Conservation (phyloP, 2,888 invertebrate genomes). For the Hartigia nigra region DNA sequence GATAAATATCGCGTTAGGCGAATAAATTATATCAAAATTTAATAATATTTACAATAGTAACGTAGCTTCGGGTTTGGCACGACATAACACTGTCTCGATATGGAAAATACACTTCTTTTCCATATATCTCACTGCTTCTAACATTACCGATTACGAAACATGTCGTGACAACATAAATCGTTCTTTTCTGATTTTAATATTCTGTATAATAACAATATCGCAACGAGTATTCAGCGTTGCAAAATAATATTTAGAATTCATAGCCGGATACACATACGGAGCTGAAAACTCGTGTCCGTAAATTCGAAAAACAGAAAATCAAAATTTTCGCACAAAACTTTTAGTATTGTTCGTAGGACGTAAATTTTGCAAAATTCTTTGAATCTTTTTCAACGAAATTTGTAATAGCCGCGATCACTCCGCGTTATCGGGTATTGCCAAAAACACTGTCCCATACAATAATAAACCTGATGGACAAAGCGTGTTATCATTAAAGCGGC, state of each 20-base stretch:
- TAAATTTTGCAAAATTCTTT: not conserved
- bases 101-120: not conserved
- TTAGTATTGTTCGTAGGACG: not conserved
- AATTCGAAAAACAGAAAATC: not conserved
- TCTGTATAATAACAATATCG: not conserved
- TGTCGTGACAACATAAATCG: not conserved
- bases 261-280: not conserved
- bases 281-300: not conserved
- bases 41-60: not conserved
- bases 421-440: not conserved
- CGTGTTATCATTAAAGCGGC: not conserved
- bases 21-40: not conserved
- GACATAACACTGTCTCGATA: not conserved
- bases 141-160: not conserved
- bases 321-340: not conserved
- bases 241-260: not conserved
- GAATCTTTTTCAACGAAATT: not conserved
- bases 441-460: not conserved
- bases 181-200: not conserved
- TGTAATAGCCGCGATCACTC: not conserved
- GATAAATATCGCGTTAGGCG: not conserved
- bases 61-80: not conserved
- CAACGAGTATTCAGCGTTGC: not conserved
- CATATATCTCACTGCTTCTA: not conserved
- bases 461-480: not conserved